Percentiles rank a stretch among this genome's conserved stretches.
phyloP scores from a whole-genome alignment of 2,113 vertebrate genomes.

The Puma concolor region DNA sequence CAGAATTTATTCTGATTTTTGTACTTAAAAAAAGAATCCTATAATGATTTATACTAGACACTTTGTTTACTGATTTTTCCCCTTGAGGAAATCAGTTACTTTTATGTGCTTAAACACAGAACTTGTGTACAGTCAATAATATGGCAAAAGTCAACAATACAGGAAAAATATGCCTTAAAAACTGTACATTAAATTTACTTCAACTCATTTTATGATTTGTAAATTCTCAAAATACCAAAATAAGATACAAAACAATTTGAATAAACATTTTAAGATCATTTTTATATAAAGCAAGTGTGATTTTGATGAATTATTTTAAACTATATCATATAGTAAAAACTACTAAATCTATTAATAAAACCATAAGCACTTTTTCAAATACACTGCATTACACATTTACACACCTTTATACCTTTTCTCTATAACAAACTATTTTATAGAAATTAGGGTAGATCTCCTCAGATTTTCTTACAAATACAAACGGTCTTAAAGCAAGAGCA shows the following conservation, averaged over 20 bases:
- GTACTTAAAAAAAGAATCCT: constrained; percentile 15
- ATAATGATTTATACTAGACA: neutral
- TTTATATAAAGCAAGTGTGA: neutral
- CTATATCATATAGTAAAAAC: neutral
- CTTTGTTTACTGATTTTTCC: neutral
- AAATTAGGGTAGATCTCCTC: neutral
- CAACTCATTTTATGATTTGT: constrained; percentile 24
- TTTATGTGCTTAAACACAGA: neutral
- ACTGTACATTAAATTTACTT: constrained; percentile 26
- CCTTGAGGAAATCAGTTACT: neutral
- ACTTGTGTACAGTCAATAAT: neutral
- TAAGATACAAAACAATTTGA: constrained; percentile 36
- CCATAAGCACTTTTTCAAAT: constrained; percentile 20
- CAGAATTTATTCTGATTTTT: neutral
- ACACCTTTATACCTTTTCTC: neutral
- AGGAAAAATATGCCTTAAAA: neutral
- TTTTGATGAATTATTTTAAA: constrained; percentile 28
- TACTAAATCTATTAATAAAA: constrained; percentile 58
- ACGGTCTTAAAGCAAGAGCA: constrained; percentile 54
- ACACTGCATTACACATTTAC: constrained; percentile 20
- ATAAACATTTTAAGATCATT: constrained; percentile 25
- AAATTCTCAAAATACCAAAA: constrained; percentile 36
- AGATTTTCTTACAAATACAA: constrained; percentile 63
- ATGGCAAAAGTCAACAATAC: neutral
- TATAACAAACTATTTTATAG: constrained; percentile 6